Conservation (phyloP, 2,888 invertebrate species). For the Trichogramma dendrolimi region DNA sequence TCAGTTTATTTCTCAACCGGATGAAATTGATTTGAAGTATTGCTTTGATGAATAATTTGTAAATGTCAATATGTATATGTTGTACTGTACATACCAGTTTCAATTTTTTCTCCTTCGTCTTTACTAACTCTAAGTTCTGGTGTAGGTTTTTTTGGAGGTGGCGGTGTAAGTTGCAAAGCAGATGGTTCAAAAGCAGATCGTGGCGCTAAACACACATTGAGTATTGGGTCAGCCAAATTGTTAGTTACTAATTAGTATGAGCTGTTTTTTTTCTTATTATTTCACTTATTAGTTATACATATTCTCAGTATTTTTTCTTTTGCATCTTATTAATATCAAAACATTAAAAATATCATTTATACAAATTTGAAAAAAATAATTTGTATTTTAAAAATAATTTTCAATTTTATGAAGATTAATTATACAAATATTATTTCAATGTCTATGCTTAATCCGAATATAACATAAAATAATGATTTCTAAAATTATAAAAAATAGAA, state of each 20-base stretch:
- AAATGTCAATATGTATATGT: constrained; percentile 1
- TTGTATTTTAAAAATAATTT: too few species aligned
- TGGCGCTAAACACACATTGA: constrained; percentile 42
- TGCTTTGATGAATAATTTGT: neutral
- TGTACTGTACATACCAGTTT: constrained; percentile 45
- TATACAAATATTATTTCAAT: too few species aligned
- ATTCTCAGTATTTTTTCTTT: constrained; percentile 9
- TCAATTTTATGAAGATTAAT: too few species aligned
- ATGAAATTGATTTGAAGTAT: too few species aligned
- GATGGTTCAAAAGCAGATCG: constrained; percentile 44
- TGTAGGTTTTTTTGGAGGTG: constrained; percentile 42
- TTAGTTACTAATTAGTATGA: constrained; percentile 15
- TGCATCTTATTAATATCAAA: neutral
- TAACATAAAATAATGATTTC: neutral
- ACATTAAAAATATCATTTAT: neutral
- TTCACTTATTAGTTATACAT: neutral
- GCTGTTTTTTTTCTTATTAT: neutral
- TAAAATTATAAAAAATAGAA: constrained; percentile 8
- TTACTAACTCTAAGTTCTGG: constrained; percentile 54
- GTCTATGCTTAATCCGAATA: neutral
- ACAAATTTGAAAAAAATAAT: neutral
- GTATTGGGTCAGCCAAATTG: constrained; percentile 21
- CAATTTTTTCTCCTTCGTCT: constrained; percentile 44
- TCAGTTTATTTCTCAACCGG: too few species aligned
- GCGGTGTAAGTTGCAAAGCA: constrained; percentile 35